Evolutionary conservation across 2,797 vertebrate genomes (phyloP), one percentile per base, ranked within the genome.

Genomic region (Vireo griseus): DNA sequence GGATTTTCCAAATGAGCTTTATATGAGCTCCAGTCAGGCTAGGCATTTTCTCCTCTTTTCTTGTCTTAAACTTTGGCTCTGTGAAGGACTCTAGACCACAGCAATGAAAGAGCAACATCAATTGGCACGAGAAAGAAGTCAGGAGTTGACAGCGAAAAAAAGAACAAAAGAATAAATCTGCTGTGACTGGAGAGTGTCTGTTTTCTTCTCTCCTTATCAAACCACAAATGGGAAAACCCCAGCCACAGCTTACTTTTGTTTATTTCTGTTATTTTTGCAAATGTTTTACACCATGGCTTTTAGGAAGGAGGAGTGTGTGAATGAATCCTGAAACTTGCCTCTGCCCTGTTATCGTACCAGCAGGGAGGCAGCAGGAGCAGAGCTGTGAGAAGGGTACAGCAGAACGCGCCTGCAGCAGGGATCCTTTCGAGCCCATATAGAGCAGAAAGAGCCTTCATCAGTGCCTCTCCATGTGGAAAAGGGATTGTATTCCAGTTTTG

Each of bases 171-270:
- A 75, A 65, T 33, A 63, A 71, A 57, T 86, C 48, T 61, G 39
- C 50, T 76, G 39, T 61, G 16, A 13, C 37, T 71, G 69, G 51
- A 47, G 73, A 80, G 55, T 16, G 2, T 63, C 40, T 92, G 44
- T 85, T 94, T 89, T 62, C 48, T 86, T 92, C 90, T 76, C 52
- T 77, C 54, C 61, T 76, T 94, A 83, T 74, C 75, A 88, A 92
- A 91, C 59, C 86, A 65, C 78, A 86, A 88, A 66, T 77, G 76
- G 94, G 94, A 95, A 94, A 97, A 94, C 71, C 80, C 92, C 87
- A 89, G 51, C 29, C 52, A 85, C 54, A 71, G 47, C n/a, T 88
- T 63, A 39, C 66, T 81, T 82, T 45, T 87, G 44, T 81, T 92
- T 77, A 58, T 87, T 96, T 94, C 75, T 63, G 50, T 59, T 62